Conservation (phyloP, 2,797 vertebrate species). For the Rousettus madagascariensis region DNA sequence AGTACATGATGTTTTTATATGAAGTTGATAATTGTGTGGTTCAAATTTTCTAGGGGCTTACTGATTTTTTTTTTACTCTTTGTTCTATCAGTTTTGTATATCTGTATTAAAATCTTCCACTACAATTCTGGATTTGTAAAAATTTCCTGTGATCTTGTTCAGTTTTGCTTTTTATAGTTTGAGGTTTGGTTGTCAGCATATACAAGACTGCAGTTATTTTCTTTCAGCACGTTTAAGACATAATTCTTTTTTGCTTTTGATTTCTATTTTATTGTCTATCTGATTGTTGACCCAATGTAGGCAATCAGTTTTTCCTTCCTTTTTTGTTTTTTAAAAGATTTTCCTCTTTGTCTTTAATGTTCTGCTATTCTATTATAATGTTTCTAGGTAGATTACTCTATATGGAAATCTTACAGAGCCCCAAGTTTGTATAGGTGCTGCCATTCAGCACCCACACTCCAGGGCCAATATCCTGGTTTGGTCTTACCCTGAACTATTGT, state of each 20-base stretch:
- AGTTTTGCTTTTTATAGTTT: not conserved
- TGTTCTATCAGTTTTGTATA: not conserved
- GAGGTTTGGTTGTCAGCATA: not conserved
- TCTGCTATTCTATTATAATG: not conserved
- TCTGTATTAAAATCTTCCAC: not conserved
- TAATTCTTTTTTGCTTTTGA: not conserved
- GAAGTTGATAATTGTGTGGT: not conserved
- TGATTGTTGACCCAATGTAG: not conserved
- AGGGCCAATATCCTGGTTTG: not conserved
- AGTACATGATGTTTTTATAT: not conserved
- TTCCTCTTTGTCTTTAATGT: not conserved
- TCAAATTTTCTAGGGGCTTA: not conserved
- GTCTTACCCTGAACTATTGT: not conserved
- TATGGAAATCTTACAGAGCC: not conserved
- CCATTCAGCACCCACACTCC: not conserved
- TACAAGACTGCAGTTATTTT: not conserved
- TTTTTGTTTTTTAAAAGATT: not conserved
- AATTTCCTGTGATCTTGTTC: not conserved
- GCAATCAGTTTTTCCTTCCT: not conserved
- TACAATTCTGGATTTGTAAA: not conserved
- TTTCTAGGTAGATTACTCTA: not conserved
- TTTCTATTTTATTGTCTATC: not conserved
- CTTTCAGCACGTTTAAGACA: constrained; percentile 21
- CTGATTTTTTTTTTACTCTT: not conserved
- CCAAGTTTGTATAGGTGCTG: not conserved